Percentiles rank a stretch among this genome's conserved stretches.
phyloP scores from a whole-genome alignment of 2,797 vertebrate genomes.

The Mus minutoides region DNA sequence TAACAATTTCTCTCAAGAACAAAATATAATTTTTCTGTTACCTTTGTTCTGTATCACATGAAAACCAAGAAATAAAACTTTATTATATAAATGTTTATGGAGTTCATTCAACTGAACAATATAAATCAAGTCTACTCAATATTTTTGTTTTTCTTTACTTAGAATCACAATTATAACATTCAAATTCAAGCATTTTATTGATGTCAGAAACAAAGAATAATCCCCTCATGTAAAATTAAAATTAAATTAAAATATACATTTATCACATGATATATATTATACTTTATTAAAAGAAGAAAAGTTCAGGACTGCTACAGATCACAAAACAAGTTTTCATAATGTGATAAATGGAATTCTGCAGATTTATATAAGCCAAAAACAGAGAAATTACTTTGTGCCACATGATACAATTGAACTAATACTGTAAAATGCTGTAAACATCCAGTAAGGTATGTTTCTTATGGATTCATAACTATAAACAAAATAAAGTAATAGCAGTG shows the following conservation, averaged over 20 bases:
- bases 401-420: not conserved
- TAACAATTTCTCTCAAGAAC: not conserved
- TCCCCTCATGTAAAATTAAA: not conserved
- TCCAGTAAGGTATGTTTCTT: conserved; percentile 18
- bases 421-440: not conserved
- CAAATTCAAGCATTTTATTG: not conserved
- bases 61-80: not conserved
- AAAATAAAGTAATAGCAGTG: conserved; percentile 45
- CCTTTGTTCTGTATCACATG: not conserved
- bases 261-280: too few relatives aligned
- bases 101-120: not conserved
- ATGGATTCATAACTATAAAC: not conserved
- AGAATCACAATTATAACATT: not conserved
- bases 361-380: not conserved
- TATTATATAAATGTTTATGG: not conserved
- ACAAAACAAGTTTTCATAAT: not conserved
- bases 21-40: not conserved
- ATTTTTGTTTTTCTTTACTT: not conserved
- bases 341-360: not conserved
- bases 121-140: not conserved
- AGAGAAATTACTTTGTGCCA: conserved; percentile 21
- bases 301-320: not conserved
- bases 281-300: not conserved
- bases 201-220: not conserved
- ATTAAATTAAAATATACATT: not conserved